Conservation (phyloP, 2,113 vertebrate genomes). For the Lethenteron reissneri region DNA sequence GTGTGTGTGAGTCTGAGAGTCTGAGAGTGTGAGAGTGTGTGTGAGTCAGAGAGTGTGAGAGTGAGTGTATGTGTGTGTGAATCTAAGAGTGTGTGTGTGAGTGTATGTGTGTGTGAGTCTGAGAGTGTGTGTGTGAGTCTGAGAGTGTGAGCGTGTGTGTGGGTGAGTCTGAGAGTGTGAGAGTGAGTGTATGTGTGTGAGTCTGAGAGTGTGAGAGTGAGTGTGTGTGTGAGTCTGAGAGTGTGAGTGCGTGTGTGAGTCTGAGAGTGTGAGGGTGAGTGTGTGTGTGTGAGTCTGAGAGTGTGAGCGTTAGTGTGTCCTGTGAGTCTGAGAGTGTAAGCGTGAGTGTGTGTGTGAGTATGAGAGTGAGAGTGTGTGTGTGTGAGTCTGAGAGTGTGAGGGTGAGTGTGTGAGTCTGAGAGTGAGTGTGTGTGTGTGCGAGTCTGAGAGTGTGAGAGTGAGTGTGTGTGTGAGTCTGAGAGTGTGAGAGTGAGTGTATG, state of each 20-base stretch:
- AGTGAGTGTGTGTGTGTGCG: neutral
- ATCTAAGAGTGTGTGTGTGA: too few species aligned
- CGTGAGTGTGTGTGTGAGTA: neutral
- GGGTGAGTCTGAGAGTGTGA: too few species aligned
- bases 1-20: neutral
- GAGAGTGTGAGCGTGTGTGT: too few species aligned
- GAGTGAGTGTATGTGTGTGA: neutral
- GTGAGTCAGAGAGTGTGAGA: neutral
- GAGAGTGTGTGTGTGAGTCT: too few species aligned
- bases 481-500: neutral
- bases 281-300: neutral
- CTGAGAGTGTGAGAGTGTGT: neutral
- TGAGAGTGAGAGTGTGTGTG: neutral
- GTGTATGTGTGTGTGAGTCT: too few species aligned
- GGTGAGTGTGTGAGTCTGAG: neutral
- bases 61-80: too few species aligned
- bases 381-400: neutral
- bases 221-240: neutral
- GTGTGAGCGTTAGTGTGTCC: neutral
- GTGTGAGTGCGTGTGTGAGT: neutral
- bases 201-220: neutral
- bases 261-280: neutral
- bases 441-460: neutral
- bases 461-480: neutral
- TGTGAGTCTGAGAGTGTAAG: neutral